Base-by-base conservation (phyloP, 2,797 vertebrate genomes). In the Corythornis leucogaster region DNA sequence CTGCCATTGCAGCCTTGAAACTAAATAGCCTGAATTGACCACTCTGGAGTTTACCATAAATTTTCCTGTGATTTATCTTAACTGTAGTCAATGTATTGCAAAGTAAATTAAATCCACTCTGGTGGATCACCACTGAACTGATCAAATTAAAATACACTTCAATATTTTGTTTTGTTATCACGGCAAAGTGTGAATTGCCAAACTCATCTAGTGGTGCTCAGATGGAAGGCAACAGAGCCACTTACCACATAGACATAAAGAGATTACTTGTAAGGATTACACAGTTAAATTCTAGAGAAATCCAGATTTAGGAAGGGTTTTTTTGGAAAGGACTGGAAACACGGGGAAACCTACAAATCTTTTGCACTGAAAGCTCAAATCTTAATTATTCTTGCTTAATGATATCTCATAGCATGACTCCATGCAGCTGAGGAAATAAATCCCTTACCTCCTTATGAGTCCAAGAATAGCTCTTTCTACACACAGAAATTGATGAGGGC, bases 341-440 rank as follows among this genome's bases (percentile, higher is more conserved):
- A 75, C 8, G 22, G 43, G 30, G 78, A 71, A 93, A 78, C 26
- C 20, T 51, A 80, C 45, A 75, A 61, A 94, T 61, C 46, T 68
- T 59, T 7, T 55, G n/a, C 0, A 1, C 14, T 89, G 50, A 90
- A 90, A 93, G n/a, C 12, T 76, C 51, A 69, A 58, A 90, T 70
- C 40, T 42, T 76, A 93, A 87, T 90, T 92, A 79, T 85, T 94
- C 86, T 93, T 89, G 70, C 20, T 87, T 92, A 87, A 79, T 70
- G 69, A 59, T 89, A 67, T 67, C 63, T 90, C 73, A 63, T 79
- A 89, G 58, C 67, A 87, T 85, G 81, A 90, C 40, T 93, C 88
- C 66, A 63, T 45, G 73, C 66, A 92, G 73, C 86, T 94, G 93
- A 94, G 87, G 81, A 93, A 95, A 93, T 90, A 91, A 90, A 90